These are phyloP conservation scores for Cheilinus undulatus DNA, from an alignment of 2,113 vertebrate genomes.

Conservation along the genomic window DNA sequence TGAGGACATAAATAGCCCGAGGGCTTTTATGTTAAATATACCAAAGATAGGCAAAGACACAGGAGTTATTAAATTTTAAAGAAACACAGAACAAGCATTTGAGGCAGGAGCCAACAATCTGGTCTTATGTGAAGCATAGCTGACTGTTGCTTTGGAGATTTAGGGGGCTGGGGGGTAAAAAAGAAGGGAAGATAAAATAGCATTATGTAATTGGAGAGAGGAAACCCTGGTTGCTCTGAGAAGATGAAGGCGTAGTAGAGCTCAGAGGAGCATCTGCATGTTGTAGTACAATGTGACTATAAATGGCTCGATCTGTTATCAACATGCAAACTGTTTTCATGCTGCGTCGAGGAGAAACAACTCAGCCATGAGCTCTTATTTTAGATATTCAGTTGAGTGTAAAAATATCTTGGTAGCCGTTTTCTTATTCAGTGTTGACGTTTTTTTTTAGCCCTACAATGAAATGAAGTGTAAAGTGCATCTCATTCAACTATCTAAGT, in stretches of 20 bases:
- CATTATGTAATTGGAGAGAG: constrained; percentile 45
- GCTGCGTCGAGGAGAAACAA: background rate
- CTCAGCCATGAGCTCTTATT: constrained; percentile 10
- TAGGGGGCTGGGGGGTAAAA: constrained; percentile 18
- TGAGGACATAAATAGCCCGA: constrained; percentile 50
- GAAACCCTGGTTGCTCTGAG: constrained; percentile 19
- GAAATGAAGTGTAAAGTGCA: constrained; percentile 34
- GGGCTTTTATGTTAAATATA: constrained; percentile 59
- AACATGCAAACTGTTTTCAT: constrained; percentile 9
- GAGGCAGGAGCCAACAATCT: constrained; percentile 40
- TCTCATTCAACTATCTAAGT: no score
- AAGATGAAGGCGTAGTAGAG: constrained; percentile 21
- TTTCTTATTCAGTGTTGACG: constrained; percentile 17
- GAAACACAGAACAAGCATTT: constrained; percentile 60
- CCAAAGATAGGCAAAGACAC: constrained; percentile 24
- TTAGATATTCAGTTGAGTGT: constrained; percentile 6
- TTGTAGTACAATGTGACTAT: constrained; percentile 18
- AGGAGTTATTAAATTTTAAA: constrained; percentile 63
- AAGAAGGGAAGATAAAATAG: constrained; percentile 36
- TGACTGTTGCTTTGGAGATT: constrained; percentile 58
- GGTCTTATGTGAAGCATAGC: constrained; percentile 32
- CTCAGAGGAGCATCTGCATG: constrained; percentile 27
- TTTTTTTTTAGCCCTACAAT: constrained; percentile 11
- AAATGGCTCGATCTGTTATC: constrained; percentile 28
- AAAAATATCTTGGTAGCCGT: constrained; percentile 6